Evolutionary conservation across 2,797 vertebrate genomes (phyloP).

Genomic region (Cynodonichthys magdalenae): DNA sequence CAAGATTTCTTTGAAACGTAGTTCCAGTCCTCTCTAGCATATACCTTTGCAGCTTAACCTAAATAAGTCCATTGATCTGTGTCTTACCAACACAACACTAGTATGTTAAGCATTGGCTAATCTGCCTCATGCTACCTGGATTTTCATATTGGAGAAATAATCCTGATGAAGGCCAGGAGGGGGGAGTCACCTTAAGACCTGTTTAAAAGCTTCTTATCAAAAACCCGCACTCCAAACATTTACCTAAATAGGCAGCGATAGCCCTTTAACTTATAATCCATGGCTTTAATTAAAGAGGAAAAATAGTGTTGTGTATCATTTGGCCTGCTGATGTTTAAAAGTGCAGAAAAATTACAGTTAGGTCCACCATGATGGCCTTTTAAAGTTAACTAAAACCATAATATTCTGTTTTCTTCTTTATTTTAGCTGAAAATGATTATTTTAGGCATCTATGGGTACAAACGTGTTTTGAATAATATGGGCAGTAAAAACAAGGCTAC

Average conservation of each 20-base stretch:
- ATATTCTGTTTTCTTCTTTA: not conserved
- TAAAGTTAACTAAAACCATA: not conserved
- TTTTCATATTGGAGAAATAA: conserved; percentile 80
- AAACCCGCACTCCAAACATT: conserved; percentile 68
- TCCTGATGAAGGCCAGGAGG: conserved; percentile 60
- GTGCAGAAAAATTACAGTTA: conserved; percentile 30
- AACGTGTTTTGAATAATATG: no score
- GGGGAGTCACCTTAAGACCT: conserved; percentile 71
- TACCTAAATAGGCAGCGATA: conserved; percentile 65
- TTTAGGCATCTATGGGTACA: no score
- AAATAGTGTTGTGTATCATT: conserved; percentile 31
- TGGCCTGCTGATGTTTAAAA: conserved; percentile 30
- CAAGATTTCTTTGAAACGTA: conserved; percentile 68
- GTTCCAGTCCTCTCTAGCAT: conserved; percentile 57
- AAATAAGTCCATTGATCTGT: conserved; percentile 74
- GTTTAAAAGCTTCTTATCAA: conserved; percentile 77
- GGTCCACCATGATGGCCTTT: conserved; percentile 7
- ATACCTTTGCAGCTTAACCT: conserved; percentile 74
- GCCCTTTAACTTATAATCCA: conserved; percentile 63
- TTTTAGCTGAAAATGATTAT: not conserved
- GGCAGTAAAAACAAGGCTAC: no score
- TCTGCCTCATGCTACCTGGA: conserved; percentile 80
- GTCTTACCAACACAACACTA: conserved; percentile 68
- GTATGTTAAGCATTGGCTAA: conserved; percentile 75
- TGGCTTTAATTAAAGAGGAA: conserved; percentile 72